These are phyloP conservation scores for Spheniscus mendiculus DNA, from an alignment of 2,113 vertebrate species.

Conservation along the genomic window DNA sequence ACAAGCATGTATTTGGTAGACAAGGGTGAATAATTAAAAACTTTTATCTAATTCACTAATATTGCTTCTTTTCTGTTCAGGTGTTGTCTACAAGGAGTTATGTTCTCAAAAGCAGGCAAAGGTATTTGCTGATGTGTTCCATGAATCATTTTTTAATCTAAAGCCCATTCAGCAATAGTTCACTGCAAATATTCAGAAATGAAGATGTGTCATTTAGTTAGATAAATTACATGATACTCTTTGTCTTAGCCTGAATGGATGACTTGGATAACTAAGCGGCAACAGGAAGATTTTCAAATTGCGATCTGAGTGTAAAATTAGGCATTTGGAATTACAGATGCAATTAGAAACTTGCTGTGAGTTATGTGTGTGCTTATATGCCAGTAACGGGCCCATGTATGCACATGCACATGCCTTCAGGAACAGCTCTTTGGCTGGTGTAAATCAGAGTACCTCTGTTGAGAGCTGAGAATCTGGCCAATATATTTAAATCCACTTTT, in stretches of 20 bases:
- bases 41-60: not conserved
- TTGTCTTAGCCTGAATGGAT: not conserved
- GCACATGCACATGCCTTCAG: not conserved
- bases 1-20: not conserved
- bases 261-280: not conserved
- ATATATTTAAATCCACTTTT: not conserved
- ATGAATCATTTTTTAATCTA: not conserved
- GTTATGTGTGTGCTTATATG: not conserved
- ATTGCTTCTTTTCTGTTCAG: not conserved
- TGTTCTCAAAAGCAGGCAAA: not conserved
- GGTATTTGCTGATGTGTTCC: not conserved
- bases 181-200: not conserved
- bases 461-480: not conserved
- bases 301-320: not conserved
- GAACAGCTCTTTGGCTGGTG: not conserved
- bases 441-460: not conserved
- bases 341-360: not conserved
- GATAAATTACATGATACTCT: not conserved
- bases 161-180: not conserved
- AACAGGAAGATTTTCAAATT: not conserved
- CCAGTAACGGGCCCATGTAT: accelerated
- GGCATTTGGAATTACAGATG: not conserved
- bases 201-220: not conserved
- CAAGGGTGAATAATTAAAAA: not conserved
- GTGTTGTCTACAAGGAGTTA: not conserved